These are phyloP conservation scores for Ochropleura plecta DNA, from an alignment of 2,888 invertebrate species.

Conservation along the genomic window DNA sequence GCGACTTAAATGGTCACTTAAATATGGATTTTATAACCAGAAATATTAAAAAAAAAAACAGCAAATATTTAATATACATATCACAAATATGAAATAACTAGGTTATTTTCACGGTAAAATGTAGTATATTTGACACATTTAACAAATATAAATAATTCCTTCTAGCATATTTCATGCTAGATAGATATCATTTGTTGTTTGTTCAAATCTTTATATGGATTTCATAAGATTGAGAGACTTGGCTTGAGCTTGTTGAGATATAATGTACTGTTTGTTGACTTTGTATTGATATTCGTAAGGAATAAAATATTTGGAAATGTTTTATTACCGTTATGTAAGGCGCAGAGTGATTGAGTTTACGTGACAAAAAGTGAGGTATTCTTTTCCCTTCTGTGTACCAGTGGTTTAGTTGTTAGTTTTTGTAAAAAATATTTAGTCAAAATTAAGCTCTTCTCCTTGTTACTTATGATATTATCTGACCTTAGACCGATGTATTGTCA, in stretches of 20 bases:
- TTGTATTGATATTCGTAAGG: constrained; percentile 15
- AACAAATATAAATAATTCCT: constrained; percentile 25
- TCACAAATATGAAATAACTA: neutral
- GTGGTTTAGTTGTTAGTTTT: neutral
- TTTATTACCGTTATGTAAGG: neutral
- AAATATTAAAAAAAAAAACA: neutral
- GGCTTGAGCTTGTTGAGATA: constrained; percentile 32
- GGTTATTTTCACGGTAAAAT: neutral
- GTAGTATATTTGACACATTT: neutral
- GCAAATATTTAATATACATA: neutral
- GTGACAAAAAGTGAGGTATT: neutral
- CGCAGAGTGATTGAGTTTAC: neutral
- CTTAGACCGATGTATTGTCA: no score
- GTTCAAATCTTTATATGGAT: constrained; percentile 51
- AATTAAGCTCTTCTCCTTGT: neutral
- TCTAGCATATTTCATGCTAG: constrained; percentile 15
- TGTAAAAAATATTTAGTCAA: neutral
- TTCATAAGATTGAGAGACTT: constrained; percentile 45
- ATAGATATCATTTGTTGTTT: constrained; percentile 49
- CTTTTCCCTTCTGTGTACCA: neutral
- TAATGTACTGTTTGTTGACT: constrained; percentile 27
- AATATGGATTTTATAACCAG: neutral
- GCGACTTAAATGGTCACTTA: neutral
- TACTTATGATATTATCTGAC: neutral
- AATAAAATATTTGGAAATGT: neutral